A percentile compares a stretch with the other conserved stretches of the same genome.
Evolutionary conservation across 2,113 vertebrate genomes (phyloP).

Genomic region (Gambusia holbrooki): DNA sequence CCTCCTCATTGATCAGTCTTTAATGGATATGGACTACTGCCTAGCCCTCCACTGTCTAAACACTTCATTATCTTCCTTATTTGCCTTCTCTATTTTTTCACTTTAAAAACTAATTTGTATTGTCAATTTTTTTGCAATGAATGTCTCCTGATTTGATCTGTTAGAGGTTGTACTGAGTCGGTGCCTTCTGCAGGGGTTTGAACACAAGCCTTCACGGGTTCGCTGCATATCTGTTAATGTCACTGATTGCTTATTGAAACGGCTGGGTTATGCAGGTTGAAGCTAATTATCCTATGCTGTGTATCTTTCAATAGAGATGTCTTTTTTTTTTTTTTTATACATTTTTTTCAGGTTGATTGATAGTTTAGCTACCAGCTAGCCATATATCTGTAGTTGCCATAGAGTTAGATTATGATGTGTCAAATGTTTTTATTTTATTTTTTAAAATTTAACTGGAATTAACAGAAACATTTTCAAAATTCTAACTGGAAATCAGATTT

Average conservation of each 20-base stretch:
- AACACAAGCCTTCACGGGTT: conserved; percentile 42
- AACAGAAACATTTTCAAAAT: not conserved
- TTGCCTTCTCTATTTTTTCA: not conserved
- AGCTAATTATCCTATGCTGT: not conserved
- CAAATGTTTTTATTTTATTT: conserved; percentile 33
- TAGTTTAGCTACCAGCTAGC: conserved; percentile 4
- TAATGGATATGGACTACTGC: not conserved
- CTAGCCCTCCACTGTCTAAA: not conserved
- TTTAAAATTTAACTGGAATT: conserved; percentile 43
- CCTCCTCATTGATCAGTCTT: not conserved
- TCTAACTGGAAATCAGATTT: conserved; percentile 4
- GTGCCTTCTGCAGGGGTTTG: conserved; percentile 54
- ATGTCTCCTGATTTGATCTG: conserved; percentile 23
- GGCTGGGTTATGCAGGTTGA: conserved; percentile 19
- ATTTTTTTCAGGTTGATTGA: conserved; percentile 6
- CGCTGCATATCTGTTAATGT: not conserved
- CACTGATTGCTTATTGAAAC: not conserved
- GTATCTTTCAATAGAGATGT: not conserved
- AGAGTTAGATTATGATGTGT: conserved; percentile 39
- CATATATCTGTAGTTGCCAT: conserved; percentile 40
- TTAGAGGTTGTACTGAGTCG: conserved; percentile 33
- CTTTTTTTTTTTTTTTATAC: not conserved
- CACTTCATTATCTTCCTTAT: not conserved
- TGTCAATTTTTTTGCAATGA: not conserved
- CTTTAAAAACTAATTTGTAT: not conserved